Base-by-base conservation (phyloP, 2,888 invertebrate species). In the Metalampra italica region DNA sequence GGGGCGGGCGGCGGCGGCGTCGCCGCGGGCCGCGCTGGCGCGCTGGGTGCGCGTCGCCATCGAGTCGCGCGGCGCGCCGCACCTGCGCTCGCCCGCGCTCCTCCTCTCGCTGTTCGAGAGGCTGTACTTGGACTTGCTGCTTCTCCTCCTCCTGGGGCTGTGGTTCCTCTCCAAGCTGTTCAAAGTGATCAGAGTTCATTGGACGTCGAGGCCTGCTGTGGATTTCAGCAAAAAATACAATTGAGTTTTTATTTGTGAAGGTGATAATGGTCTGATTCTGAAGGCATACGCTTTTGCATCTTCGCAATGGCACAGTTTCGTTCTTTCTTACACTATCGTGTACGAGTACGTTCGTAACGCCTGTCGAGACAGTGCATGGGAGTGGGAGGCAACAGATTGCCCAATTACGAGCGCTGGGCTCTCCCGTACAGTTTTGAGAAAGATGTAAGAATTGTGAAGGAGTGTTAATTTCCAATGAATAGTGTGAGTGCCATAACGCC, bases 151-250 rank as follows among this genome's bases (percentile, higher is more conserved):
- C 9, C 48, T 77, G 54, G n/a, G 71, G 3, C 39, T 67, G 9
- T 81, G 78, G 79, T 76, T 80, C 57, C 44, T 74, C 4, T 59
- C 68, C 3, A 79, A 78, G 48, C 69, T 79, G 0, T 22, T 64
- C 0, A 81, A 74, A 46, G 52, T 77, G 0, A 50, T 75, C 13
- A 66, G 61, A 49, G 69, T 62, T 1, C 69, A 78, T 51, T 64
- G 69, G 59, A n/a, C 67, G 75, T 0, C 66, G 67, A 0, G 64
- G n/a, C n/a, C n/a, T 83, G 1, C 83, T 82, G 51, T 9, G 11
- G 9, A 32, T 11, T 11, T 7, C 32, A 8, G 1, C 11, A 38
- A 38, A 38, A 38, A 38, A 13, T 3, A 5, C 11, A 32, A 32
- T 7, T 32, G 32, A 32, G 1, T 22, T 22, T 22, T 22, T 5